phyloP scores from a whole-genome alignment of 2,797 vertebrate species.

The Anguilla pacifica region DNA sequence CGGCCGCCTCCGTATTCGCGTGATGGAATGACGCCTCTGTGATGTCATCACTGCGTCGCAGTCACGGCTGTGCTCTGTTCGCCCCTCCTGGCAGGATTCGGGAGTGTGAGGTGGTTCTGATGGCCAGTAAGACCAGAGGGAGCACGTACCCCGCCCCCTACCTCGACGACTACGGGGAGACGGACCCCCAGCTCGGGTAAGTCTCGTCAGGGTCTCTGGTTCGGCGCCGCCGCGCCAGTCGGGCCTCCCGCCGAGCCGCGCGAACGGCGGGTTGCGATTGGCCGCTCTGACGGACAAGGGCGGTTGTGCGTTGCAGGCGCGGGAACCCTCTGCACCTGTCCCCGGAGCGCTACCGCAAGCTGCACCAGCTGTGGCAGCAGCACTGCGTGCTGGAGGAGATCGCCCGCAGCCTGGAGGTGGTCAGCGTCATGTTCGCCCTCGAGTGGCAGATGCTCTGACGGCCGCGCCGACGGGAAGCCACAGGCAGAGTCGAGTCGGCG shows the following conservation, averaged over 20 bases:
- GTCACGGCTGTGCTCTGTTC: not conserved
- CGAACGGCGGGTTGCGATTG: not conserved
- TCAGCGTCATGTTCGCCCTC: constrained; percentile 90
- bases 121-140: constrained; percentile 91
- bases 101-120: constrained; percentile 92
- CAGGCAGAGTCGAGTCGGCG: not conserved
- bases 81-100: constrained; percentile 78
- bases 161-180: constrained; percentile 97
- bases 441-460: constrained; percentile 95
- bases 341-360: constrained; percentile 89
- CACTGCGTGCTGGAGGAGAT: constrained; percentile 98
- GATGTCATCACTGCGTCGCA: not conserved
- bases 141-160: constrained; percentile 93
- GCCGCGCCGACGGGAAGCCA: constrained; percentile 9
- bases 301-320: constrained; percentile 68
- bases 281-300: not conserved
- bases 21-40: not conserved
- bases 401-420: constrained; percentile 91
- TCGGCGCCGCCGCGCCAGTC: not conserved
- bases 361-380: constrained; percentile 93
- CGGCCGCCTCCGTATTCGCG: not conserved
- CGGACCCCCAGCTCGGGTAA: constrained; percentile 93
- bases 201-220: constrained; percentile 31
- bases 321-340: constrained; percentile 94
- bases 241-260: not conserved